Conservation (phyloP, 2,888 invertebrate species). For the Uloborus plumipes region DNA sequence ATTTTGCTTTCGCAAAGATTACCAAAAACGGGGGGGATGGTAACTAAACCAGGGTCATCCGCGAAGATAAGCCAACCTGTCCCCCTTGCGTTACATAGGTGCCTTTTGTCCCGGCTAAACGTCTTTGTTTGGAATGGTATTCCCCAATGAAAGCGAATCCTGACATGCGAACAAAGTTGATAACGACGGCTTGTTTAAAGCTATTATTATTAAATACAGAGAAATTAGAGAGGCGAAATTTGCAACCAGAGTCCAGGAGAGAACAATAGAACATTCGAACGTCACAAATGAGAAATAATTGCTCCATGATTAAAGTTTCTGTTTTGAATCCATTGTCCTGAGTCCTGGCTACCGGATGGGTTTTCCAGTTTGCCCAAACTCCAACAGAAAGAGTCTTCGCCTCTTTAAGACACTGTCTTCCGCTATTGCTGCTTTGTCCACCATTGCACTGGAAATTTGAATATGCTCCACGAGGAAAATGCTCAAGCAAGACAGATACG, state of each 20-base stretch:
- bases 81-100: conserved; percentile 8
- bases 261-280: conserved; percentile 24
- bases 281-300: conserved; percentile 20
- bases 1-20: conserved; percentile 29
- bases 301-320: not conserved
- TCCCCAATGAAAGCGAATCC: not conserved
- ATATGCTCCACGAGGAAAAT: too few relatives aligned
- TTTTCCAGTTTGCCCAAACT: too few relatives aligned
- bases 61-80: conserved; percentile 32
- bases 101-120: conserved; percentile 37
- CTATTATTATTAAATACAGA: not conserved
- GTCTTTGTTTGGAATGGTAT: conserved; percentile 42
- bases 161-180: conserved; percentile 21
- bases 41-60: conserved; percentile 54
- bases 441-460: too few relatives aligned
- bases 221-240: conserved; percentile 10
- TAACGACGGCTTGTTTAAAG: conserved; percentile 11
- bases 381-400: too few relatives aligned
- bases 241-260: conserved; percentile 6
- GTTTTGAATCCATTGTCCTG: too few relatives aligned
- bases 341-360: too few relatives aligned
- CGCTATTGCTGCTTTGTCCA: too few relatives aligned
- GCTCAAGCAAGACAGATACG: too few relatives aligned
- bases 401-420: too few relatives aligned
- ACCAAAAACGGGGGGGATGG: conserved; percentile 12